Conservation (phyloP, 2,888 invertebrate genomes). For the Amphimallon solstitiale region DNA sequence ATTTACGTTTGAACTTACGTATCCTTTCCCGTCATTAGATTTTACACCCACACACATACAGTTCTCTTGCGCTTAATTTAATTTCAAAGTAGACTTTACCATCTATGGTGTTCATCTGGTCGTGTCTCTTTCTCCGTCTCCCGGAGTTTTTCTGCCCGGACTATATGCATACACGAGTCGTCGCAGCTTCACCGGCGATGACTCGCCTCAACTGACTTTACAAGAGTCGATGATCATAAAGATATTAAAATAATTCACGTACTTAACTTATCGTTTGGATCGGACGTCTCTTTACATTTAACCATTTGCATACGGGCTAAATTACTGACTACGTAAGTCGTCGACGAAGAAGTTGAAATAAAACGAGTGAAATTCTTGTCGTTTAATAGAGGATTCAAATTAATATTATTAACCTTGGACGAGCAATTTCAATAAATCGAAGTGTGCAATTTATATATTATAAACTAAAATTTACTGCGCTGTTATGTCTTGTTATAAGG, state of each 20-base stretch:
- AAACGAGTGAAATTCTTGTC: not conserved
- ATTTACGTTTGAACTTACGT: constrained; percentile 10
- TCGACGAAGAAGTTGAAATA: no score
- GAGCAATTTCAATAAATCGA: no score
- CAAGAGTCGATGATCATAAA: constrained; percentile 13
- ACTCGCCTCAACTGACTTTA: not conserved
- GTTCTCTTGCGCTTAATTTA: constrained; percentile 20
- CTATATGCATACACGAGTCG: not conserved
- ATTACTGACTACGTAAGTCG: not conserved
- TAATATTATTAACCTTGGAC: no score
- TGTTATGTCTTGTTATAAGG: not conserved
- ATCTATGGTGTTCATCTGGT: constrained; percentile 6
- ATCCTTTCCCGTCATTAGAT: constrained; percentile 9
- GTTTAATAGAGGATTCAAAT: no score
- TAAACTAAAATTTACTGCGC: not conserved
- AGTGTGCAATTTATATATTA: not conserved
- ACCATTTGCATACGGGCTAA: constrained; percentile 21
- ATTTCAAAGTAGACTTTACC: constrained; percentile 24
- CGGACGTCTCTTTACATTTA: not conserved
- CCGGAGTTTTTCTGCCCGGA: not conserved
- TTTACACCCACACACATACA: constrained; percentile 1
- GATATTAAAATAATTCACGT: constrained; percentile 25
- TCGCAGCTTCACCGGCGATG: not conserved
- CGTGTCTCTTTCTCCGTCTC: not conserved
- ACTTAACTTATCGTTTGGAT: constrained; percentile 14